Evolutionary conservation across 2,113 vertebrate species (phyloP).

Genomic region (Furnarius figulus): DNA sequence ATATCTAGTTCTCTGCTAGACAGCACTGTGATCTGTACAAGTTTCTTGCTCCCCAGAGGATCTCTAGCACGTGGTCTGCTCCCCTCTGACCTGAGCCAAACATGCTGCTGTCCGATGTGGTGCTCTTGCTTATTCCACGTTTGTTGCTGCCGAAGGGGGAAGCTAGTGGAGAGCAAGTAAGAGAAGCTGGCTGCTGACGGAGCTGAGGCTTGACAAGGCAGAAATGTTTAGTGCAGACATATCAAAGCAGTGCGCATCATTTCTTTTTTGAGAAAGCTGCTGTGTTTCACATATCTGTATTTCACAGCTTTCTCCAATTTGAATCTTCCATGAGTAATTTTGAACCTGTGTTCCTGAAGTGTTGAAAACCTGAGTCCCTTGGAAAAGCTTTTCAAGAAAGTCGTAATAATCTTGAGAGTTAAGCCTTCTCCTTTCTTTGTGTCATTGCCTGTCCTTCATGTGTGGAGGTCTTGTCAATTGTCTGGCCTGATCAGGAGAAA

Average conservation of each 20-base stretch:
- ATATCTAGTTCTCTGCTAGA: background rate
- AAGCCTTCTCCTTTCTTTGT: background rate
- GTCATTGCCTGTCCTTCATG: background rate
- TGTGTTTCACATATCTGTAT: background rate
- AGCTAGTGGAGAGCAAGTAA: background rate
- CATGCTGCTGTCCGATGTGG: background rate
- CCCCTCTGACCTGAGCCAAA: background rate
- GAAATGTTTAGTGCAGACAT: background rate
- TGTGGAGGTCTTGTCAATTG: background rate
- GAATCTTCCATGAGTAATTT: background rate
- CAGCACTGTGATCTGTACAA: background rate
- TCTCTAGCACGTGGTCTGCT: background rate
- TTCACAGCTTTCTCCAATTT: background rate
- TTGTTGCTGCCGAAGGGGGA: background rate
- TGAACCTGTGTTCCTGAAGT: background rate
- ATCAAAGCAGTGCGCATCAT: background rate
- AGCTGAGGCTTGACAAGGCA: conserved; percentile 4
- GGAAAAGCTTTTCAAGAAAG: background rate
- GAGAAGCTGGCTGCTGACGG: background rate
- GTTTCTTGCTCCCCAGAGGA: background rate
- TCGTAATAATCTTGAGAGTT: background rate
- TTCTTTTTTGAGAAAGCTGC: background rate
- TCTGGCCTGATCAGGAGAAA: background rate
- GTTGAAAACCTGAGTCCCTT: background rate
- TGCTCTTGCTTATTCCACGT: background rate